Conservation (phyloP, 2,113 vertebrate genomes). For the Dasyurus viverrinus region DNA sequence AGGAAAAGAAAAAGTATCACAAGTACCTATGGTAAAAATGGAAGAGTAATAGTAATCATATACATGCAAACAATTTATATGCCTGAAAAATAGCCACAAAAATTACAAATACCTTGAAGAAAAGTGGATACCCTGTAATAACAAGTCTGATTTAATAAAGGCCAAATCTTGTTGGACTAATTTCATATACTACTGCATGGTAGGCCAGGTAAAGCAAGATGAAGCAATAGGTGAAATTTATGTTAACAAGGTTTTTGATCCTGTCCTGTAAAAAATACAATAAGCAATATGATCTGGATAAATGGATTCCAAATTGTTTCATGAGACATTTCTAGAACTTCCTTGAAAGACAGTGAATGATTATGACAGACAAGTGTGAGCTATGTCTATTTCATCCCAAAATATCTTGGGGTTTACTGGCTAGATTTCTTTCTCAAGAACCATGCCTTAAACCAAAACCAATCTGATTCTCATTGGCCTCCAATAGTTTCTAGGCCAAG, state of each 20-base stretch:
- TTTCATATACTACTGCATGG: background rate
- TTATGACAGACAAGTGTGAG: background rate
- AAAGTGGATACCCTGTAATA: background rate
- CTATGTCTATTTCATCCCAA: background rate
- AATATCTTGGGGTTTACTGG: too few relatives aligned
- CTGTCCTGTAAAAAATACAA: constrained; percentile 5
- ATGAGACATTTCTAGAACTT: background rate
- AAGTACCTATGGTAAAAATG: background rate
- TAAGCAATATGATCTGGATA: background rate
- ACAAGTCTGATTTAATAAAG: background rate
- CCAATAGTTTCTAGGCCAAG: too few relatives aligned
- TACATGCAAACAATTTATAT: background rate
- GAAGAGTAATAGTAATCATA: background rate
- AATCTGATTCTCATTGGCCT: too few relatives aligned
- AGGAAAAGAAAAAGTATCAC: background rate
- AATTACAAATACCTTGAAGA: constrained; percentile 2
- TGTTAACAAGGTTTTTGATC: background rate
- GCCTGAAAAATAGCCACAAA: background rate
- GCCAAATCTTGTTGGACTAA: background rate
- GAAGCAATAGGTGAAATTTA: background rate
- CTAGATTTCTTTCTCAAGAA: too few relatives aligned
- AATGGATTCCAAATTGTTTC: background rate
- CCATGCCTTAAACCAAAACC: too few relatives aligned
- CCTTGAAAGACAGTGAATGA: background rate
- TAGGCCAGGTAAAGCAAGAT: background rate